phyloP scores from a whole-genome alignment of 2,113 vertebrate species.

The Mixornis gularis region DNA sequence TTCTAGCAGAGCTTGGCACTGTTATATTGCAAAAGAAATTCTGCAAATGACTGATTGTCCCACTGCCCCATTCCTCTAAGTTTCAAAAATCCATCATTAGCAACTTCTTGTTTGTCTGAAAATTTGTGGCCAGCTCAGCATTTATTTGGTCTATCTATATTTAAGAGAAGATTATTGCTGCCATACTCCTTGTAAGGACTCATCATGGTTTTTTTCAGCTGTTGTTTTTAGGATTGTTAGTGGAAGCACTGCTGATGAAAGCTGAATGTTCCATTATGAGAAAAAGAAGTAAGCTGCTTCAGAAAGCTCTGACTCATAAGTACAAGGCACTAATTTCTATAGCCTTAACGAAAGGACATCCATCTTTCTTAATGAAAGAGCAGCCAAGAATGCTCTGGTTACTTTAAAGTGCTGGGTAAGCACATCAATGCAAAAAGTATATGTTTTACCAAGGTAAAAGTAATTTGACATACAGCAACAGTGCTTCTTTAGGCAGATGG shows the following conservation, averaged over 20 bases:
- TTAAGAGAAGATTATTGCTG: constrained; percentile 12
- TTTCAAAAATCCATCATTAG: constrained; percentile 4
- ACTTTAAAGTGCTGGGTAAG: neutral
- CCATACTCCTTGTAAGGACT: neutral
- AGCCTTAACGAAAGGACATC: neutral
- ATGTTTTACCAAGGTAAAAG: neutral
- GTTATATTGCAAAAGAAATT: neutral
- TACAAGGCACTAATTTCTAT: constrained; percentile 10
- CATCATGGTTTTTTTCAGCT: neutral
- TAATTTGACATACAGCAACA: neutral
- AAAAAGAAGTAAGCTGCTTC: neutral
- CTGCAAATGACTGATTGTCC: neutral
- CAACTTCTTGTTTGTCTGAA: neutral
- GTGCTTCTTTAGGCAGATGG: neutral
- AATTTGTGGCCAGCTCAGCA: neutral
- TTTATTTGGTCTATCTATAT: neutral
- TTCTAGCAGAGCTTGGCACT: neutral
- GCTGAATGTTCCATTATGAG: neutral
- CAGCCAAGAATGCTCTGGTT: neutral
- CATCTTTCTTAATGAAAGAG: constrained; percentile 17
- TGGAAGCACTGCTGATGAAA: constrained; percentile 5
- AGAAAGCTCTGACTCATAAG: constrained; percentile 18
- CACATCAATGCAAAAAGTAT: neutral
- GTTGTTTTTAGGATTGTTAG: neutral
- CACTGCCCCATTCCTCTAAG: neutral